Percentiles rank a stretch among this genome's conserved stretches.
These are phyloP conservation scores for Microplitis manilae DNA, from an alignment of 2,888 invertebrate genomes.

Conservation along the genomic window DNA sequence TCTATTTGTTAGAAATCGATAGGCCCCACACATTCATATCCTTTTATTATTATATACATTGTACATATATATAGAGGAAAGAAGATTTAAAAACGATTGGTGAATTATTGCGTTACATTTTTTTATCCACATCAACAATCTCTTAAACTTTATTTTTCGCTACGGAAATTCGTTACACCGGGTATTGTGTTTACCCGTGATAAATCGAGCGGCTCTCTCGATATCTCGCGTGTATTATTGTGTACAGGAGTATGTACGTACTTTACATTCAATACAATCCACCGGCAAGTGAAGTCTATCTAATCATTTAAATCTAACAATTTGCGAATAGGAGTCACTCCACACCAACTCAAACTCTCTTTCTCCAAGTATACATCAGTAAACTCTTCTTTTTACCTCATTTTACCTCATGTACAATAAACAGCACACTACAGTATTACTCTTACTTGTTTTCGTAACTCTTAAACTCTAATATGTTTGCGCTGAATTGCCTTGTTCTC, in stretches of 20 bases:
- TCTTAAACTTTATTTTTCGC: constrained; percentile 10
- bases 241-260: background rate
- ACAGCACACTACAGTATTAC: background rate
- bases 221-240: constrained; percentile 11
- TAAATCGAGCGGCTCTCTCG: constrained; percentile 36
- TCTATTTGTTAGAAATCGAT: constrained; percentile 31
- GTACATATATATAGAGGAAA: background rate
- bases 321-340: constrained; percentile 13
- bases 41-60: background rate
- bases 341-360: constrained; percentile 1
- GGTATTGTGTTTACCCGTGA: constrained; percentile 36
- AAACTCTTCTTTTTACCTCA: background rate
- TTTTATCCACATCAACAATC: constrained; percentile 15
- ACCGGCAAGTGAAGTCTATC: constrained; percentile 3
- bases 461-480: background rate
- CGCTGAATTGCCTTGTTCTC: background rate
- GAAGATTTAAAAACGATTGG: constrained; percentile 17
- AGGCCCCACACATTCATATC: background rate
- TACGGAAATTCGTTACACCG: constrained; percentile 31
- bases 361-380: background rate
- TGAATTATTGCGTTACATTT: constrained; percentile 29
- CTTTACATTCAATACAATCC: constrained; percentile 32
- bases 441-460: background rate
- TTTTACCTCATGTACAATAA: background rate
- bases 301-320: constrained; percentile 35